phyloP scores from a whole-genome alignment of 1,140 invertebrate species.

The Drosophila mayri region DNA sequence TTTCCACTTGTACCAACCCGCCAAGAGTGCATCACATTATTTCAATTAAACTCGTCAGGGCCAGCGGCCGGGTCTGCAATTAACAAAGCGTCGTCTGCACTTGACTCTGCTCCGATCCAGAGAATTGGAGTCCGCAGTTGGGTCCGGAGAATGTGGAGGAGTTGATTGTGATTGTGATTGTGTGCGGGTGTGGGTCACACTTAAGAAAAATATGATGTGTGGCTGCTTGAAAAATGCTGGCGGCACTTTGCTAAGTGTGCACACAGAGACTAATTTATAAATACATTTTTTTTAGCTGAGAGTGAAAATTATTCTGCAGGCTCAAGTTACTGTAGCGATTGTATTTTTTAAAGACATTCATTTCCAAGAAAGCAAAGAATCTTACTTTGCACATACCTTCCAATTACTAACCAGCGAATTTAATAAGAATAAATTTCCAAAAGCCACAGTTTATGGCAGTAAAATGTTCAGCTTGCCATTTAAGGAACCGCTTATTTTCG shows the following conservation, averaged over 20 bases:
- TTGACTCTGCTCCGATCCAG: slow-evolving; percentile 52
- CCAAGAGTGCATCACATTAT: slow-evolving; percentile 69
- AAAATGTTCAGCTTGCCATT: slow-evolving; percentile 15
- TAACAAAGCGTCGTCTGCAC: slow-evolving; percentile 64
- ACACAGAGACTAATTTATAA: slow-evolving; percentile 21
- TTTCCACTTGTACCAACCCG: slow-evolving; percentile 45
- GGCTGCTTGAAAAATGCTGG: slow-evolving; percentile 64
- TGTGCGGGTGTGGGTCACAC: slow-evolving; percentile 44
- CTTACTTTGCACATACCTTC: slow-evolving; percentile 15
- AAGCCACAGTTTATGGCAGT: slow-evolving; percentile 37
- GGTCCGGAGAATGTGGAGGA: background rate
- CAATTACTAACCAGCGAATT: slow-evolving; percentile 44
- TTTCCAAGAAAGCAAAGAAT: background rate
- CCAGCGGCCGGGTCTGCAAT: slow-evolving; percentile 68
- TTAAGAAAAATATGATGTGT: slow-evolving; percentile 66
- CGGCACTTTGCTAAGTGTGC: slow-evolving; percentile 64
- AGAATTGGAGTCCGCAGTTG: background rate
- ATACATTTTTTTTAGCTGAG: background rate
- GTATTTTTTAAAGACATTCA: no score
- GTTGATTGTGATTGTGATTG: background rate
- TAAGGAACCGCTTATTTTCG: slow-evolving; percentile 12
- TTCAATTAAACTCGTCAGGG: slow-evolving; percentile 81
- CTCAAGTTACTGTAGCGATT: background rate
- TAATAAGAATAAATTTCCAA: slow-evolving; percentile 46
- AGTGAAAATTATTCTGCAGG: background rate